Evolutionary conservation across 2,888 invertebrate genomes (phyloP).

Genomic region (Thelaira solivaga): DNA sequence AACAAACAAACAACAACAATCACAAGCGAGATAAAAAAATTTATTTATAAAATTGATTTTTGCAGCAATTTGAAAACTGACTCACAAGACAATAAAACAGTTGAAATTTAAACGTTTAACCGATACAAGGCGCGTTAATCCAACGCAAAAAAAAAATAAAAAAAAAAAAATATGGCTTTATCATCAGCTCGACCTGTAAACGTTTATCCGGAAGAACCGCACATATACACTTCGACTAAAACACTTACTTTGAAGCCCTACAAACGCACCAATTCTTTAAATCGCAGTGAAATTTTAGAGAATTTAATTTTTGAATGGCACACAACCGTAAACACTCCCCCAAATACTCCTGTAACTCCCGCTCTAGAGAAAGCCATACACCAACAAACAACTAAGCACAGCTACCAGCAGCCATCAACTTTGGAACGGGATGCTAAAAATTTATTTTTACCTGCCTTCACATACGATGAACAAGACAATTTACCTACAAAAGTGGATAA

Average conservation of each 20-base stretch:
- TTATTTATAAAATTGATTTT: constrained; percentile 45
- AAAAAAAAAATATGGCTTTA: constrained; percentile 45
- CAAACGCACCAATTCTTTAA: not conserved
- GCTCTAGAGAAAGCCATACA: constrained; percentile 3
- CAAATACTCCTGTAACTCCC: constrained; percentile 52
- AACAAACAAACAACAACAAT: constrained; percentile 35
- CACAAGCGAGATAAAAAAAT: constrained; percentile 26
- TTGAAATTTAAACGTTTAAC: constrained; percentile 59
- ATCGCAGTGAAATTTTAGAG: constrained; percentile 11
- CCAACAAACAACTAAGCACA: constrained; percentile 10
- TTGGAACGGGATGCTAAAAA: constrained; percentile 36
- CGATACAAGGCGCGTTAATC: constrained; percentile 38
- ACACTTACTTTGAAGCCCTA: constrained; percentile 58
- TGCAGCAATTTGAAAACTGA: constrained; percentile 40
- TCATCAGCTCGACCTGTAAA: constrained; percentile 41
- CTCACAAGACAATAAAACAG: constrained; percentile 53
- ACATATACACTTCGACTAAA: constrained; percentile 56
- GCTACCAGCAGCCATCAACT: not conserved
- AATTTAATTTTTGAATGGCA: constrained; percentile 60
- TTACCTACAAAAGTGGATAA: constrained; percentile 67
- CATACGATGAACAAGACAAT: constrained; percentile 57
- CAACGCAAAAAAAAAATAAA: constrained; percentile 6
- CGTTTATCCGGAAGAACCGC: constrained; percentile 50
- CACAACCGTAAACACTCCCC: constrained; percentile 61
- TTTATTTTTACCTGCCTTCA: constrained; percentile 50